A percentile compares a stretch with the other conserved stretches of the same genome.
Conservation (phyloP, 2,113 vertebrate genomes). For the Tyrannus savana region DNA sequence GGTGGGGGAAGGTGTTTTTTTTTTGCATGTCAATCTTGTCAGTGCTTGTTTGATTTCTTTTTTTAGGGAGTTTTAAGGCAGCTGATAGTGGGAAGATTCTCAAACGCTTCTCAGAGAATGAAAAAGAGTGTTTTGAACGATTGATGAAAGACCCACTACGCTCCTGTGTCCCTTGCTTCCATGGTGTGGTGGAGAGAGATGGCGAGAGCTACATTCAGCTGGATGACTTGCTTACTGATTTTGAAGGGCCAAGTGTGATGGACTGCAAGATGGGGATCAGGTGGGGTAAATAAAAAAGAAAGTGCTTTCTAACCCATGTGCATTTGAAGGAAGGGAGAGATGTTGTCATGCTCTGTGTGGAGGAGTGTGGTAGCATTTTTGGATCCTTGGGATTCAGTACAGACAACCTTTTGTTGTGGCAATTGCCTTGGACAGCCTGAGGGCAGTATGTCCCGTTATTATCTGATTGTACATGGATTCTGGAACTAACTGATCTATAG, state of each 20-base stretch:
- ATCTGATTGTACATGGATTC: background rate
- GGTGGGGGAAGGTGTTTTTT: background rate
- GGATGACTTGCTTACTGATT: slow-evolving; percentile 89
- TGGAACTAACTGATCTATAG: background rate
- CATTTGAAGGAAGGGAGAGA: background rate
- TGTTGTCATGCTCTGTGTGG: background rate
- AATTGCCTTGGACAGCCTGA: background rate
- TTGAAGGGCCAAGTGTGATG: slow-evolving; percentile 92
- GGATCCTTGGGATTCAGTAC: background rate
- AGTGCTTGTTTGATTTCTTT: background rate
- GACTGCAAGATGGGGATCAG: slow-evolving; percentile 99
- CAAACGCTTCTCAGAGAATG: slow-evolving; percentile 92
- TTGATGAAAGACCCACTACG: slow-evolving; percentile 83
- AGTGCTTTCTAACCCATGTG: background rate
- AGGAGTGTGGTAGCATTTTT: background rate
- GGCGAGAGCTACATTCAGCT: slow-evolving; percentile 92
- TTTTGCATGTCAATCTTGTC: background rate
- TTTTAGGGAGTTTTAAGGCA: slow-evolving; percentile 92
- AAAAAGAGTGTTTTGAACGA: slow-evolving; percentile 88
- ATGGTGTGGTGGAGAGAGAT: slow-evolving; percentile 89
- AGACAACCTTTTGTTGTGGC: background rate
- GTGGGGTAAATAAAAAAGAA: slow-evolving; percentile 62
- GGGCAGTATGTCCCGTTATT: background rate
- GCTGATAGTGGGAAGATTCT: slow-evolving; percentile 91
- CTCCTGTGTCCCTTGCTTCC: slow-evolving; percentile 86